Conservation (phyloP, 2,113 vertebrate genomes). For the Pongo abelii region DNA sequence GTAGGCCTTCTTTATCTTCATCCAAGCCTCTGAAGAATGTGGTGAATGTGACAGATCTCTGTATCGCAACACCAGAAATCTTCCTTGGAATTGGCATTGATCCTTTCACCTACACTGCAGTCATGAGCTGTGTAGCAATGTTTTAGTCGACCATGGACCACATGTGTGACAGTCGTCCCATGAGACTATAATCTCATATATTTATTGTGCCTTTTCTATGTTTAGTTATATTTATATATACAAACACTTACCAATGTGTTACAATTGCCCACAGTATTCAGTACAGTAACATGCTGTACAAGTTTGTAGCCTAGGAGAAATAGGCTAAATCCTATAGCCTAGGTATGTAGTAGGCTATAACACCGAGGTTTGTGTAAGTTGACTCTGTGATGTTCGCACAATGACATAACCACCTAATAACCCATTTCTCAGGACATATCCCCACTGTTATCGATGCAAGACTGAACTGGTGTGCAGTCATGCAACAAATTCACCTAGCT, state of each 20-base stretch:
- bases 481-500: conserved; percentile 4
- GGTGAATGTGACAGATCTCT: neutral
- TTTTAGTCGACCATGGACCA: neutral
- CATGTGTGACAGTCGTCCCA: neutral
- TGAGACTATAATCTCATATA: neutral
- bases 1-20: neutral
- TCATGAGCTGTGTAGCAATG: neutral
- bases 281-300: neutral
- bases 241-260: neutral
- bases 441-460: neutral
- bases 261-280: neutral
- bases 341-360: neutral
- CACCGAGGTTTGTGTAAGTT: neutral
- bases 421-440: neutral
- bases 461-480: neutral
- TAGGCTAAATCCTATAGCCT: neutral
- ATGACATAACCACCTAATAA: neutral
- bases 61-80: neutral
- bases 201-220: neutral
- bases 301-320: neutral
- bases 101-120: conserved; percentile 4
- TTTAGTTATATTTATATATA: neutral
- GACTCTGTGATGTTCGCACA: neutral
- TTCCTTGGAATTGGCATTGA: neutral
- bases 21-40: neutral